Conservation (phyloP, 2,888 invertebrate species). For the Drosophila paramelanica region DNA sequence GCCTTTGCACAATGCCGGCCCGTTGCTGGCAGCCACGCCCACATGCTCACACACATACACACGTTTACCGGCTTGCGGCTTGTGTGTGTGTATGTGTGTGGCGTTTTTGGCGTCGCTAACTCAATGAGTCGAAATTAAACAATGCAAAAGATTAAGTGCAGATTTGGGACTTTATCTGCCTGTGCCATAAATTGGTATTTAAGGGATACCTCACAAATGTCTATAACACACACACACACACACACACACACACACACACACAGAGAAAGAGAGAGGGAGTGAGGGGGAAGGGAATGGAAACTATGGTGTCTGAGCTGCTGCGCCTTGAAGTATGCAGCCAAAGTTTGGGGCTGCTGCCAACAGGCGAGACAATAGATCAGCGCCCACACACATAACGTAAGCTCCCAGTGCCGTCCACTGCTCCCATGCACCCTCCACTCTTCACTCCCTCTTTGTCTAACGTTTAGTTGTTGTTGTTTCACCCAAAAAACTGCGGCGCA, state of each 20-base stretch:
- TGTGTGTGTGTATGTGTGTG: constrained; percentile 32
- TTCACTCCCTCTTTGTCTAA: neutral
- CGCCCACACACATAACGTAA: constrained; percentile 34
- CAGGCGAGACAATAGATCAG: constrained; percentile 73
- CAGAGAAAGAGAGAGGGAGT: neutral
- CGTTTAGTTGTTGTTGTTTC: constrained; percentile 4
- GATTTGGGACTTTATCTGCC: constrained; percentile 85
- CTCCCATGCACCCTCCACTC: neutral
- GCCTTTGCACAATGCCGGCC: constrained; percentile 59
- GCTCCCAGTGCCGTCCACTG: constrained; percentile 16
- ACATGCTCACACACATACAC: constrained; percentile 9
- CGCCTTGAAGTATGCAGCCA: constrained; percentile 66
- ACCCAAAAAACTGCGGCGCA: constrained; percentile 44
- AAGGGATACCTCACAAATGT: constrained; percentile 82
- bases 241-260: constrained; percentile 41
- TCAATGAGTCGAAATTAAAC: constrained; percentile 84
- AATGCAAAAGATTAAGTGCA: constrained; percentile 85
- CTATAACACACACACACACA: constrained; percentile 62
- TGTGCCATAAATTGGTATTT: constrained; percentile 85
- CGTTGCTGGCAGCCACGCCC: constrained; percentile 25
- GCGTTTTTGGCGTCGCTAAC: constrained; percentile 66
- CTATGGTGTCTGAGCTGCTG: constrained; percentile 20
- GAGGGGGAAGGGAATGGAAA: neutral
- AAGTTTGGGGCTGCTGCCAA: constrained; percentile 66
- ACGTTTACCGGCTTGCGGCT: constrained; percentile 36